Conservation (phyloP, 2,797 vertebrate genomes). For the Amblyopsis hoosieri region DNA sequence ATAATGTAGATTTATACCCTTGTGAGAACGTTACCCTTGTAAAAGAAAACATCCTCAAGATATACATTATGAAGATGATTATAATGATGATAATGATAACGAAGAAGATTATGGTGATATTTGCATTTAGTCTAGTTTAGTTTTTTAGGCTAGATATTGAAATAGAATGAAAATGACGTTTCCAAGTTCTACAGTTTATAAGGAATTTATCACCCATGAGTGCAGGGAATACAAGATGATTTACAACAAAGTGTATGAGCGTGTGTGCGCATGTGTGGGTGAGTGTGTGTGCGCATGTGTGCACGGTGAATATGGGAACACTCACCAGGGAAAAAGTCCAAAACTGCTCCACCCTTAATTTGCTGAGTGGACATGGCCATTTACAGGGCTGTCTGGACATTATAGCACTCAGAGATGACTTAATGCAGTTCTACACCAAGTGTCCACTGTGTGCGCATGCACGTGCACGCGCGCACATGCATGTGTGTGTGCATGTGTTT, state of each 20-base stretch:
- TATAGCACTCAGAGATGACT: slow-evolving; percentile 33
- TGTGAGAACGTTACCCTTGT: slow-evolving; percentile 27
- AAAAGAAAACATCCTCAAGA: not conserved
- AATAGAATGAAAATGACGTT: not conserved
- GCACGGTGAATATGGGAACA: slow-evolving; percentile 6
- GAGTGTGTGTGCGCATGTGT: not conserved
- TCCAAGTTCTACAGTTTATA: slow-evolving; percentile 2
- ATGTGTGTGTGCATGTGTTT: slow-evolving; percentile 7
- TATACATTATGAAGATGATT: not conserved
- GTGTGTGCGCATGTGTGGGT: not conserved
- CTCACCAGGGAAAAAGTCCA: slow-evolving; percentile 25
- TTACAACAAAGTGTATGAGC: not conserved
- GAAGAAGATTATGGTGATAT: too few species aligned
- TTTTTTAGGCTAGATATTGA: slow-evolving; percentile 7
- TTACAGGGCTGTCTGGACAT: slow-evolving; percentile 23
- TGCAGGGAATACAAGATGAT: not conserved
- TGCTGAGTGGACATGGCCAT: slow-evolving; percentile 46
- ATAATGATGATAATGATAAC: too few species aligned
- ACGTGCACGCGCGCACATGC: slow-evolving; percentile 10
- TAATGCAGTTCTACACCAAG: slow-evolving; percentile 33
- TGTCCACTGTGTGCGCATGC: slow-evolving; percentile 11
- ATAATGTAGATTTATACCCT: slow-evolving; percentile 21
- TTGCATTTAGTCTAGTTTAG: slow-evolving; percentile 8
- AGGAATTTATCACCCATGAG: slow-evolving; percentile 1
- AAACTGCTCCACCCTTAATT: slow-evolving; percentile 45